Base-by-base conservation (phyloP, 2,797 vertebrate genomes). In the Darevskia nairensis region DNA sequence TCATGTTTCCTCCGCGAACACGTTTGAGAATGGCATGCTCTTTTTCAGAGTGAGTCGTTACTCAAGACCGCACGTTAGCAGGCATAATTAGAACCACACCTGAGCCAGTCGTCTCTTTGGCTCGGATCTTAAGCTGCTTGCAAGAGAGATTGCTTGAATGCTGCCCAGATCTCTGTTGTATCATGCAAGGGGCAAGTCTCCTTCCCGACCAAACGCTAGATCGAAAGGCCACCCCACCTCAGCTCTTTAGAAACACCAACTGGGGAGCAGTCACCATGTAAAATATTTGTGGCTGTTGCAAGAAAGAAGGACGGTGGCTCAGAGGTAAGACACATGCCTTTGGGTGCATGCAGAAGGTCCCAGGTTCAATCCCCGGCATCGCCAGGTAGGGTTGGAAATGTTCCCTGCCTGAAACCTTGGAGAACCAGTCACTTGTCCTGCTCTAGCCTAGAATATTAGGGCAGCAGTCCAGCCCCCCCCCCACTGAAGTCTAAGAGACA, bases 21-120 rank as follows among this genome's bases (percentile, higher is more conserved):
- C 85, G 81, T 81, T 86, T 64, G 27, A 91, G 75, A 82, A 91
- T 86, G 90, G 93, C 92, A 93, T 94, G 11, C 80, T 84, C 4
- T 17, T 92, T 50, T 93, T 72, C 92, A 0, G 74, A 92, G 90
- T 90, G 92, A 94, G 92, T 86, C 89, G 90, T 0, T 82, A 94
- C 91, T 92, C 92, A 93, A 93, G 92, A 92, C 85, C 85, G 89
- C 93, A 93, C n/a, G 64, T 91, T 90, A 90, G 93, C 21, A 0
- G 89, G 93, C 80, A 0, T 41, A 88, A 90, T 94, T 90, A 80
- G 83, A 95, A 92, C 95, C 94, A 94, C 92, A 93, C 92, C 94
- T 96, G 93, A 91, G 84, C 77, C 41, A 85, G 0, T 87, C 85
- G 3, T 68, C 90, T 79, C 29, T 78, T 72, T 71, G 68, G 80